A percentile compares a stretch with the other conserved stretches of the same genome.
phyloP scores from a whole-genome alignment of 2,888 invertebrate genomes.

The Mylabris sibirica region DNA sequence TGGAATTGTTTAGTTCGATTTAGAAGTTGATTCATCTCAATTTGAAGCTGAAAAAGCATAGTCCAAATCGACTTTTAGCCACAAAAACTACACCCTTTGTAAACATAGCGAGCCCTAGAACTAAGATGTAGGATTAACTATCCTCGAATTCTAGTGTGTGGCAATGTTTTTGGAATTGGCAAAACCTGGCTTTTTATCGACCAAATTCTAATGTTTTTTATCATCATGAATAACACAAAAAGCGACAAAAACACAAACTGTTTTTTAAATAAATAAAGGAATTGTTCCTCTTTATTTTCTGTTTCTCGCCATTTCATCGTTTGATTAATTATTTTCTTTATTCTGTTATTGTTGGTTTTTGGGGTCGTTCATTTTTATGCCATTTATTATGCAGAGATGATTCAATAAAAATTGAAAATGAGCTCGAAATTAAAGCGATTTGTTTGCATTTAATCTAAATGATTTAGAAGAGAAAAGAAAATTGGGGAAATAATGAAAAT shows the following conservation, averaged over 20 bases:
- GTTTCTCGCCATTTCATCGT: background rate
- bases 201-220: background rate
- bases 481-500: background rate
- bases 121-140: no score
- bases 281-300: background rate
- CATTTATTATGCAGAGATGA: background rate
- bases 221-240: background rate
- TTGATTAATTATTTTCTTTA: conserved; percentile 5
- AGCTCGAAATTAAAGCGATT: background rate
- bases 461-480: no score
- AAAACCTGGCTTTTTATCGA: background rate
- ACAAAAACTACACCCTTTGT: no score
- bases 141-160: no score
- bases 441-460: background rate
- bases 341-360: background rate
- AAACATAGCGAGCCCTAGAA: no score
- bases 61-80: no score
- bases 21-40: no score
- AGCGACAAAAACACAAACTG: background rate
- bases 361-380: background rate
- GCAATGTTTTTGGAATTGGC: background rate
- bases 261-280: background rate
- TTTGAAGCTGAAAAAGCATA: no score
- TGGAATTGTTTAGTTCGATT: no score
- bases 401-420: background rate